Conservation (phyloP, 2,797 vertebrate species). For the Moxostoma hubbsi region DNA sequence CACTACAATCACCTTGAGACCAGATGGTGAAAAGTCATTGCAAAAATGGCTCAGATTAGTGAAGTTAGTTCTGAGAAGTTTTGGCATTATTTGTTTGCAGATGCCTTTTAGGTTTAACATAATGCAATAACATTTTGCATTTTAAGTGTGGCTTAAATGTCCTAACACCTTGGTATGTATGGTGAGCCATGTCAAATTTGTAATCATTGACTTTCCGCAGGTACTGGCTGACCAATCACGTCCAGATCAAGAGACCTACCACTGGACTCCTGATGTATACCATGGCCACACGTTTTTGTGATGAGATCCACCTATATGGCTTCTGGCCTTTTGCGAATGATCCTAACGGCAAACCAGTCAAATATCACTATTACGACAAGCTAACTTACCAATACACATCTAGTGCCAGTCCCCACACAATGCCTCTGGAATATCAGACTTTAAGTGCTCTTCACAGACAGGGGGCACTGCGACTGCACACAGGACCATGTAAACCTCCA, state of each 20-base stretch:
- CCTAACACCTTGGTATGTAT: too few species aligned
- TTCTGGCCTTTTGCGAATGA: constrained; percentile 94
- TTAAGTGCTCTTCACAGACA: constrained; percentile 89
- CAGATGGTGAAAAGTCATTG: too few species aligned
- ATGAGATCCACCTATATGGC: constrained; percentile 93
- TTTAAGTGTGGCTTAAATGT: too few species aligned
- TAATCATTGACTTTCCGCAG: constrained; percentile 68
- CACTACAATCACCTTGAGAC: too few species aligned
- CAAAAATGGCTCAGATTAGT: too few species aligned
- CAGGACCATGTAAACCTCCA: constrained; percentile 79
- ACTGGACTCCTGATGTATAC: constrained; percentile 98
- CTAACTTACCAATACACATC: constrained; percentile 94
- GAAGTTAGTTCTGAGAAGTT: too few species aligned
- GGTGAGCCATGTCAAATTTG: not conserved
- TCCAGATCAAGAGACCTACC: constrained; percentile 96
- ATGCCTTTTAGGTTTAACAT: too few species aligned
- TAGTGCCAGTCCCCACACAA: constrained; percentile 92
- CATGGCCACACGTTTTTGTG: constrained; percentile 96
- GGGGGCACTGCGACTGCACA: constrained; percentile 92
- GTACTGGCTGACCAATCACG: constrained; percentile 96
- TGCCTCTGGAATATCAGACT: constrained; percentile 96
- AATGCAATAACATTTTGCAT: too few species aligned
- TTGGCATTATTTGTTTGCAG: too few species aligned
- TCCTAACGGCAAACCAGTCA: constrained; percentile 85
- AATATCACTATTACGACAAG: constrained; percentile 96